A percentile compares a stretch with the other conserved stretches of the same genome.
Evolutionary conservation across 2,888 invertebrate species (phyloP).

Genomic region (Tiliacea aurago): DNA sequence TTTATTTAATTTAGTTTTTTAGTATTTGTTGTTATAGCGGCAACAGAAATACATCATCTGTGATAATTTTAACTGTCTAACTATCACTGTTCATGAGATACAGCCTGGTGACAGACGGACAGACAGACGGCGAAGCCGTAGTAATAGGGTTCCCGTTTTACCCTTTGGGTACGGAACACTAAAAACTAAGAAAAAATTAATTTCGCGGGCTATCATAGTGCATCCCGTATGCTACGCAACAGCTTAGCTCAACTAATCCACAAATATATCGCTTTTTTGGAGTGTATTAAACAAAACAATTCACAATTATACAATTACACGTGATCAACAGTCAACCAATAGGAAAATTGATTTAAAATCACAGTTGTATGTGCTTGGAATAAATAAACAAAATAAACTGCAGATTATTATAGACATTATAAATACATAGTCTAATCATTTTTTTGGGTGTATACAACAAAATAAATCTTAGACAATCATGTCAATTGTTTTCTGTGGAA

Average conservation of each 20-base stretch:
- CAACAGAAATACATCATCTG: too few relatives aligned
- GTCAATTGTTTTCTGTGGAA: not conserved
- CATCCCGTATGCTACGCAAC: not conserved
- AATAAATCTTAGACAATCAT: not conserved
- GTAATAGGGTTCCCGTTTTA: too few relatives aligned
- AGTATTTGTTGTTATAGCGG: too few relatives aligned
- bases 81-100: too few relatives aligned
- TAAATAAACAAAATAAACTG: conserved; percentile 38
- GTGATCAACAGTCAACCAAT: conserved; percentile 26
- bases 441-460: conserved; percentile 2
- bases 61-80: too few relatives aligned
- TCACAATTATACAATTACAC: conserved; percentile 34
- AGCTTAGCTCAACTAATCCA: not conserved
- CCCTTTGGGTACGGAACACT: too few relatives aligned
- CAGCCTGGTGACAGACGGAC: too few relatives aligned
- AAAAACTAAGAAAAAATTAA: too few relatives aligned
- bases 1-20: too few relatives aligned
- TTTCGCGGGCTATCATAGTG: not conserved
- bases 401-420: conserved; percentile 8
- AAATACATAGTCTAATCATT: conserved; percentile 18
- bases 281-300: conserved; percentile 20
- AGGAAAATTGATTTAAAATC: conserved; percentile 36
- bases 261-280: conserved; percentile 13
- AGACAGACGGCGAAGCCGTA: too few relatives aligned
- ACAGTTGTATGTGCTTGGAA: conserved; percentile 23